Conservation (phyloP, 2,113 vertebrate species). For the Mastomys coucha region DNA sequence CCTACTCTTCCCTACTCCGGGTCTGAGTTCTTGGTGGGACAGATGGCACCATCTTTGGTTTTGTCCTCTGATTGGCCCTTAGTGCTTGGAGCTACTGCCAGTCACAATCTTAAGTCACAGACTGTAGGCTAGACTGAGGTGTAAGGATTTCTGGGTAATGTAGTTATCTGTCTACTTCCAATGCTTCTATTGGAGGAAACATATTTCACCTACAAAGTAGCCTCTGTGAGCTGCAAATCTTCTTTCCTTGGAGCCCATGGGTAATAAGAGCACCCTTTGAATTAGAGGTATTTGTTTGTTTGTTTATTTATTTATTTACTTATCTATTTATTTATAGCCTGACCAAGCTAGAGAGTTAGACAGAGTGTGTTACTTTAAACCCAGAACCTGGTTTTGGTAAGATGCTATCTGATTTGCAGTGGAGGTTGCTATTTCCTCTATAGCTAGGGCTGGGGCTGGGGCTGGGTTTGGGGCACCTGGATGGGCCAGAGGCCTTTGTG, state of each 20-base stretch:
- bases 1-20: neutral
- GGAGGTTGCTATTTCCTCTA: neutral
- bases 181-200: neutral
- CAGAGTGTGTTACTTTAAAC: neutral
- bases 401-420: neutral
- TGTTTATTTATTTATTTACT: too few relatives aligned
- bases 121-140: neutral
- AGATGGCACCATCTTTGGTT: neutral
- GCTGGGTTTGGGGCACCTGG: neutral
- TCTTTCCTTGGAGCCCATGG: neutral
- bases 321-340: neutral
- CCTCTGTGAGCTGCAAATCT: neutral
- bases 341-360: neutral
- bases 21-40: neutral
- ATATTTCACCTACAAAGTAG: neutral
- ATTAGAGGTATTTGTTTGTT: neutral
- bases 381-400: neutral
- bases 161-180: neutral
- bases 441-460: neutral
- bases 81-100: neutral
- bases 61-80: neutral
- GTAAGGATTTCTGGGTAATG: conserved; percentile 12
- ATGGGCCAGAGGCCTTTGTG: neutral
- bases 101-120: neutral
- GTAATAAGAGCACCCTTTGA: neutral